Evolutionary conservation across 2,797 vertebrate species (phyloP), one percentile per base, ranked within the genome.

Genomic region (Aulostomus chinensis): DNA sequence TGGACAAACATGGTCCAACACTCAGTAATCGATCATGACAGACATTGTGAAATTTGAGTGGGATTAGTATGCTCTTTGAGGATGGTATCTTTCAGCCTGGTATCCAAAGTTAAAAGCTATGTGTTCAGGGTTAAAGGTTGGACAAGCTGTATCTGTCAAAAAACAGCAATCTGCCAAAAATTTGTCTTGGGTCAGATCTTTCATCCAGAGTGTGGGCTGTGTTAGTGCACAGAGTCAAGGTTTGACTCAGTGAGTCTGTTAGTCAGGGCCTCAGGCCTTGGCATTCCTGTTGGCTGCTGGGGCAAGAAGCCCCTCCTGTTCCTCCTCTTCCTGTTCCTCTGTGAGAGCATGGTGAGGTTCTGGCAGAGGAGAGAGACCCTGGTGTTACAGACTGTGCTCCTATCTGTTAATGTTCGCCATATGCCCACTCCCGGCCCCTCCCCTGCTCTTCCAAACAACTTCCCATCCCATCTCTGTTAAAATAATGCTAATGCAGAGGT

Each of bases 401-500:
- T 64, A 48, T 67, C 55, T 78, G 37, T 60, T 40, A 40, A 43
- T 58, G 57, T 52, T 59, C 2, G 11, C 74, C 7, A n/a, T 36
- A 52, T 61, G 53, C 57, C 9, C n/a, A 7, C 31, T 28, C 15
- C 30, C 33, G 51, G 47, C 68, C 48, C 51, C 33, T 46, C 51
- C 31, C 52, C 60, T 50, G 36, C 69, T 72, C 58, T 74, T 62
- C 67, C 41, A 67, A 49, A 70, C 58, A 59, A 70, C 80, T 73
- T 73, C 78, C 63, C 54, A 73, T 81, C 80, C 78, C 65, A 42
- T 42, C 55, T 63, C 65, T 76, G 70, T 78, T 87, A 80, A 86
- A 86, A 84, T 84, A 88, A 89, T 90, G 88, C 83, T 88, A 89
- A 90, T 91, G 75, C 60, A 73, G 75, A 88, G 88, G 88, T 89